These are phyloP conservation scores for Neotoma lepida DNA, from an alignment of 2,113 vertebrate species.

Conservation along the genomic window DNA sequence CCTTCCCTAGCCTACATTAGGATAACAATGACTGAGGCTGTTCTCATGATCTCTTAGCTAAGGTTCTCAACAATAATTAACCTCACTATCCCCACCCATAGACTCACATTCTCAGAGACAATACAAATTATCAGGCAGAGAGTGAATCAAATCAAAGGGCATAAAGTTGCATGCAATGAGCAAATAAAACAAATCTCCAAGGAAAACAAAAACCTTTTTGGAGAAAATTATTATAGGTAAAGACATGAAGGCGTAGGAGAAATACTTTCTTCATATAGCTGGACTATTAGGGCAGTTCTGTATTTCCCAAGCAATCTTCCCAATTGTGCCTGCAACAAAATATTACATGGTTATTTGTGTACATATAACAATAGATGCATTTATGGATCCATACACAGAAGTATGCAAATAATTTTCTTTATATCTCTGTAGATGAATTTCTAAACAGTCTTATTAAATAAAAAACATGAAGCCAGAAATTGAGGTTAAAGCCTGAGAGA, in stretches of 20 bases:
- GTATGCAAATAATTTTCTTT: neutral
- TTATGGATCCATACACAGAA: neutral
- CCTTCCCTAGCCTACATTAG: neutral
- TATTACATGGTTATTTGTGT: neutral
- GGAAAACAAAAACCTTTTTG: neutral
- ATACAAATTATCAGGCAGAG: neutral
- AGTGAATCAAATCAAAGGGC: neutral
- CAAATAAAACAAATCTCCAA: neutral
- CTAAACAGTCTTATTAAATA: no score
- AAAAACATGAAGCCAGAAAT: no score
- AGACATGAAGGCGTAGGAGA: neutral
- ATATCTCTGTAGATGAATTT: no score
- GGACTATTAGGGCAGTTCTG: neutral
- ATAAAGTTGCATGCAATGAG: neutral
- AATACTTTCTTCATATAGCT: neutral
- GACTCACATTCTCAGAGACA: neutral
- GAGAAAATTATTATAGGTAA: neutral
- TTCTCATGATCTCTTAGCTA: no score
- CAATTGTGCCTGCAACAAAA: neutral
- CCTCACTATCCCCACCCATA: neutral
- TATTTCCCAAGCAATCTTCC: neutral
- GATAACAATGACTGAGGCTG: neutral
- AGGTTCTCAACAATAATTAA: neutral
- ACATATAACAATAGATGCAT: neutral
- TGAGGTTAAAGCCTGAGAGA: no score